phyloP scores from a whole-genome alignment of 2,888 invertebrate species.

The Zygogramma bicolorata region DNA sequence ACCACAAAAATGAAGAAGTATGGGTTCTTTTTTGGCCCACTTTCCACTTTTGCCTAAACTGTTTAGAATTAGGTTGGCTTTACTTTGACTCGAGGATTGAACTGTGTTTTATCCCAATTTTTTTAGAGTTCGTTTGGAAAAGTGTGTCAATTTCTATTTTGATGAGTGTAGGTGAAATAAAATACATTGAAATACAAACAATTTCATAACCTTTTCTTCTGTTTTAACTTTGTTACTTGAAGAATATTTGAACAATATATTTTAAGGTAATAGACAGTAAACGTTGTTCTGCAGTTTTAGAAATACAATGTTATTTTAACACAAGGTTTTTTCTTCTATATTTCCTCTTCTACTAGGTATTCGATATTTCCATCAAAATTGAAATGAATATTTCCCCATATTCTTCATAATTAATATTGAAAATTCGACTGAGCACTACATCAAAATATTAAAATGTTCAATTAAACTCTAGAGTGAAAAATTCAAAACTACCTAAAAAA shows the following conservation, averaged over 20 bases:
- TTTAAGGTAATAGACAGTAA: slow-evolving; percentile 49
- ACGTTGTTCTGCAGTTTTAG: slow-evolving; percentile 53
- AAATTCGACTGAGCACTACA: no score
- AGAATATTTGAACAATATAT: slow-evolving; percentile 40
- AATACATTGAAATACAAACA: slow-evolving; percentile 24
- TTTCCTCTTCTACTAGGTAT: no score
- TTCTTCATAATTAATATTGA: no score
- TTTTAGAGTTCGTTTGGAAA: slow-evolving; percentile 22
- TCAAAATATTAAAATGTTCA: no score
- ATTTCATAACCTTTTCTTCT: slow-evolving; percentile 28
- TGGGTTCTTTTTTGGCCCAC: neutral
- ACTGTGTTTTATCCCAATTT: neutral
- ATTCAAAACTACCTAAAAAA: no score
- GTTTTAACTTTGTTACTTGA: slow-evolving; percentile 40
- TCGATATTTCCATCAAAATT: neutral
- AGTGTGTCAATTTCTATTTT: slow-evolving; percentile 33
- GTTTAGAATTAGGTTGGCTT: neutral
- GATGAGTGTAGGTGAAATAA: slow-evolving; percentile 27
- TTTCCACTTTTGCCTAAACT: neutral
- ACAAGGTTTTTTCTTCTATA: slow-evolving; percentile 16
- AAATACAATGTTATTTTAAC: slow-evolving; percentile 57
- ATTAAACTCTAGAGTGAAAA: no score
- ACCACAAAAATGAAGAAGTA: neutral
- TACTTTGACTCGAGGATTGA: neutral
- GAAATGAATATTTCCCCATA: no score